phyloP scores from a whole-genome alignment of 2,888 invertebrate genomes.

The Phrixothrix hirtus region DNA sequence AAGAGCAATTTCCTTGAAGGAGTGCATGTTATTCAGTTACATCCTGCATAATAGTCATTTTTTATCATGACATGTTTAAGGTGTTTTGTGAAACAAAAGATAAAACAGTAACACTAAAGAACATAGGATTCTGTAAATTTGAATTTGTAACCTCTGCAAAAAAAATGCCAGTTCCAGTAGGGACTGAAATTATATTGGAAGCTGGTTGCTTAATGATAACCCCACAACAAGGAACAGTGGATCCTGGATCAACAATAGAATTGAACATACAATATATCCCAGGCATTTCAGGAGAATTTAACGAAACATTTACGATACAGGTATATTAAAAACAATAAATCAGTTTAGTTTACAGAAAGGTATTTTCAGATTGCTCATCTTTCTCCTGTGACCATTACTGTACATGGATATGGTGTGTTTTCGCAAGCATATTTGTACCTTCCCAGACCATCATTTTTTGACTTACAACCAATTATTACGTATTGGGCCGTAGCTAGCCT shows the following conservation, averaged over 20 bases:
- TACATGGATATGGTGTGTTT: conserved; percentile 63
- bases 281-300: conserved; percentile 61
- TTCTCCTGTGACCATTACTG: conserved; percentile 59
- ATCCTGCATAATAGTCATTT: too few species aligned
- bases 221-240: conserved; percentile 56
- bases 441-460: conserved; percentile 49
- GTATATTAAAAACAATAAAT: conserved; percentile 33
- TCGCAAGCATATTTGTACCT: conserved; percentile 63
- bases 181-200: conserved; percentile 52
- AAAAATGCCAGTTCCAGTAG: conserved; percentile 53
- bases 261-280: conserved; percentile 60
- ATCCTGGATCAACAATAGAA: conserved; percentile 53
- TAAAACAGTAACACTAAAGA: conserved; percentile 53
- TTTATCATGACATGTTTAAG: conserved; percentile 38
- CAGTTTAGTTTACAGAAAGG: neutral
- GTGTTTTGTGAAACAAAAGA: conserved; percentile 50
- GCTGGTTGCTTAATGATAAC: conserved; percentile 57
- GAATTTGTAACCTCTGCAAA: conserved; percentile 56
- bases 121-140: conserved; percentile 59
- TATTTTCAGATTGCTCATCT: conserved; percentile 61
- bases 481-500: conserved; percentile 59
- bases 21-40: too few species aligned
- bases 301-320: conserved; percentile 52
- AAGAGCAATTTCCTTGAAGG: too few species aligned
- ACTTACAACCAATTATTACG: conserved; percentile 50